These are phyloP conservation scores for Bucorvus abyssinicus DNA, from an alignment of 2,797 vertebrate species.

Conservation along the genomic window DNA sequence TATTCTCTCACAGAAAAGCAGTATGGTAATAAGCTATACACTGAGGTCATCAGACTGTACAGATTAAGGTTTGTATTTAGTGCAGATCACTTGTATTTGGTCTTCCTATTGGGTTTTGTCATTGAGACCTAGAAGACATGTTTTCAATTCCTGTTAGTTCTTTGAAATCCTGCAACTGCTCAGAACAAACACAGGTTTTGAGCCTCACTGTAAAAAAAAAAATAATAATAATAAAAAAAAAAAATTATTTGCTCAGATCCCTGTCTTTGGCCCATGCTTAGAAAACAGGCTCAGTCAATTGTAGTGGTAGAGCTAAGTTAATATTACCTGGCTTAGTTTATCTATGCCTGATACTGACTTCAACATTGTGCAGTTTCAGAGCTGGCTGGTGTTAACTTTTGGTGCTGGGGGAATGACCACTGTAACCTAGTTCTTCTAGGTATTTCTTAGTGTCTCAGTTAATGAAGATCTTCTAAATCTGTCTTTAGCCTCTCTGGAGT, in stretches of 20 bases:
- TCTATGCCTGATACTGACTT: background rate
- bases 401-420: background rate
- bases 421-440: background rate
- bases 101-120: background rate
- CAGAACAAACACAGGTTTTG: background rate
- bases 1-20: background rate
- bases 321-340: background rate
- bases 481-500: constrained; percentile 82
- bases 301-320: background rate
- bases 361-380: background rate
- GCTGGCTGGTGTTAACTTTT: background rate
- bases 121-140: background rate
- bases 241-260: background rate
- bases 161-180: background rate
- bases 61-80: background rate
- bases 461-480: background rate
- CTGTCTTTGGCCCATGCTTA: background rate
- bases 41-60: background rate
- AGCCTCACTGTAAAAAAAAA: background rate
- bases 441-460: background rate
- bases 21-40: background rate
- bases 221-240: background rate
- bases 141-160: background rate
- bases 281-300: background rate
- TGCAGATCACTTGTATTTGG: background rate